phyloP scores from a whole-genome alignment of 2,888 invertebrate genomes.

The Dioctria rufipes region DNA sequence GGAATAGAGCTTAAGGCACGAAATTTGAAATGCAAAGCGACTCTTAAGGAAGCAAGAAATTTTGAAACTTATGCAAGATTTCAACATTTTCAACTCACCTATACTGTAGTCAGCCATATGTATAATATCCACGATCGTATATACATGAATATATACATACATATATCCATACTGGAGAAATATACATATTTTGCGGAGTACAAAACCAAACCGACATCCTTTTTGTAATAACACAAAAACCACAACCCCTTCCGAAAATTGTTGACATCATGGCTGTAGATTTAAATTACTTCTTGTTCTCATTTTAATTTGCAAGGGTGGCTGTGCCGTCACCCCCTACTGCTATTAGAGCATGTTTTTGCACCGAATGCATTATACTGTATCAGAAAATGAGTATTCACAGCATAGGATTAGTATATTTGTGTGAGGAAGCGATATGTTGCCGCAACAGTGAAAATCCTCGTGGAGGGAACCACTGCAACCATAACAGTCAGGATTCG shows the following conservation, averaged over 20 bases:
- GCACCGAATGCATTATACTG: conserved; percentile 19
- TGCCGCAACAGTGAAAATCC: conserved; percentile 43
- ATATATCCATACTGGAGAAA: background rate
- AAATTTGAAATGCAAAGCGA: conserved; percentile 42
- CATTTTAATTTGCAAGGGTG: conserved; percentile 52
- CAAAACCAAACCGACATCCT: conserved; percentile 49
- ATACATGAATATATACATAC: background rate
- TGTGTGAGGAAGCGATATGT: conserved; percentile 18
- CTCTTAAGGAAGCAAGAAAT: conserved; percentile 18
- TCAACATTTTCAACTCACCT: conserved; percentile 9
- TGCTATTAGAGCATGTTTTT: conserved; percentile 30
- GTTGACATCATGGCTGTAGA: conserved; percentile 51
- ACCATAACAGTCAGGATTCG: conserved; percentile 33
- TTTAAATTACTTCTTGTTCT: conserved; percentile 53
- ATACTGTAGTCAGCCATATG: background rate
- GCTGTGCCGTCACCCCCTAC: background rate
- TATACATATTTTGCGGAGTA: conserved; percentile 41
- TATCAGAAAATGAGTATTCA: conserved; percentile 7
- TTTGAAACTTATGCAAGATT: conserved; percentile 39
- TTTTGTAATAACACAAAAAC: conserved; percentile 47
- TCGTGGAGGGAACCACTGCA: conserved; percentile 14
- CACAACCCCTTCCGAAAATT: conserved; percentile 51
- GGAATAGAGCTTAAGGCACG: background rate
- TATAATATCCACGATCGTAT: background rate
- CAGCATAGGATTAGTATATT: conserved; percentile 5